These are phyloP conservation scores for Microplitis deprimator DNA, from an alignment of 2,888 invertebrate genomes.

Conservation along the genomic window DNA sequence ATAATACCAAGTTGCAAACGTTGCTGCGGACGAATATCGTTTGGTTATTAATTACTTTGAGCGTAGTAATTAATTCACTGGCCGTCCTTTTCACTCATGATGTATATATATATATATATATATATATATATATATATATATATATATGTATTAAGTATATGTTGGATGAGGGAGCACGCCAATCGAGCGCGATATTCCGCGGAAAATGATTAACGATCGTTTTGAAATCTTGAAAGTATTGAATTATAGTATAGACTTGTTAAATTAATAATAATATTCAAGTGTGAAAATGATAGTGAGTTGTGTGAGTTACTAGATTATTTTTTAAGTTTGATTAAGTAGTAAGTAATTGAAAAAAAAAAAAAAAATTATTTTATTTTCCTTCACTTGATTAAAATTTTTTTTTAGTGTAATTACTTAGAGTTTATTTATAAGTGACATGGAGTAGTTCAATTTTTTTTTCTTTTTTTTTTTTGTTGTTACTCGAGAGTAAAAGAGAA, in stretches of 20 bases:
- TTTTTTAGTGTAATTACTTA: too few relatives aligned
- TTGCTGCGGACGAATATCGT: slow-evolving; percentile 24
- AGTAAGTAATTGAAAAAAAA: too few relatives aligned
- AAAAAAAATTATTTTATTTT: too few relatives aligned
- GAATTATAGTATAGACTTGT: slow-evolving; percentile 14
- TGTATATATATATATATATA: not conserved
- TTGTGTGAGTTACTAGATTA: too few relatives aligned
- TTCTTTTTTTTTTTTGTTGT: not conserved
- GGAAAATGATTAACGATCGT: slow-evolving; percentile 36
- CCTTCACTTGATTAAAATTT: too few relatives aligned
- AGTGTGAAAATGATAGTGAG: slow-evolving; percentile 9
- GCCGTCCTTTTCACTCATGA: slow-evolving; percentile 29
- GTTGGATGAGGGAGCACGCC: slow-evolving; percentile 19
- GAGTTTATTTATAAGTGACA: not conserved
- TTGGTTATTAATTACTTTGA: slow-evolving; percentile 26
- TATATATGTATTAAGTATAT: not conserved
- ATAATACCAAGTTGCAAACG: slow-evolving; percentile 20
- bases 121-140: not conserved
- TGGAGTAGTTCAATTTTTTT: not conserved
- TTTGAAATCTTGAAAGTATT: slow-evolving; percentile 21
- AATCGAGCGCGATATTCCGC: slow-evolving; percentile 36
- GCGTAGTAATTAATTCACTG: slow-evolving; percentile 33
- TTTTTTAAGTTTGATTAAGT: too few relatives aligned
- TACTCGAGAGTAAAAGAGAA: not conserved
- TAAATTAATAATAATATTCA: not conserved